A percentile compares a stretch with the other conserved stretches of the same genome.
phyloP scores from a whole-genome alignment of 35 echinoderm and acorn worm species.

The Amphiura filiformis region DNA sequence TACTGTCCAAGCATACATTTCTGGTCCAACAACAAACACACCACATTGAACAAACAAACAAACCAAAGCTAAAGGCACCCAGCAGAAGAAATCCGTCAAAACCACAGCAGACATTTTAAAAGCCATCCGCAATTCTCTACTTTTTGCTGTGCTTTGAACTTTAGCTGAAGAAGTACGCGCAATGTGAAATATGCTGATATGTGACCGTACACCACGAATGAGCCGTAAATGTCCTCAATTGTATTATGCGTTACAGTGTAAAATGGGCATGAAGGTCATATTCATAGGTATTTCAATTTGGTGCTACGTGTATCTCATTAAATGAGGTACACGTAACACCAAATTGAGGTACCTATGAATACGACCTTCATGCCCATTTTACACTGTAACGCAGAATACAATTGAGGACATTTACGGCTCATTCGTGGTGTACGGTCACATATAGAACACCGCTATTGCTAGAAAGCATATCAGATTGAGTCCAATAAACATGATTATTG shows the following conservation, averaged over 20 bases:
- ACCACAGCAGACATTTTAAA: not conserved
- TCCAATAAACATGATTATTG: not conserved
- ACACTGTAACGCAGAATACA: too few species aligned
- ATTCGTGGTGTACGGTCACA: too few species aligned
- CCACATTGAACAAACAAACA: not conserved
- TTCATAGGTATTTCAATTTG: too few species aligned
- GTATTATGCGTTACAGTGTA: too few species aligned
- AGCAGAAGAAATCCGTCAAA: not conserved
- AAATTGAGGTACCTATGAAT: too few species aligned
- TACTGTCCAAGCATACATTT: not conserved
- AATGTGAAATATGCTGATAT: not conserved
- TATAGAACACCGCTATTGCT: too few species aligned
- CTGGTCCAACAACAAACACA: not conserved
- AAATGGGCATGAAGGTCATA: too few species aligned
- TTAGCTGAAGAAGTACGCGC: not conserved
- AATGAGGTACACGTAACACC: too few species aligned
- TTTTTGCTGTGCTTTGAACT: not conserved
- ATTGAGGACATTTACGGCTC: too few species aligned
- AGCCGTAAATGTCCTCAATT: too few species aligned
- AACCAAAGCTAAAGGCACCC: not conserved
- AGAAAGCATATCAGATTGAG: not conserved
- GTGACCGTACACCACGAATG: not conserved
- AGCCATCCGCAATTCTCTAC: not conserved
- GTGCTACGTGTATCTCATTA: too few species aligned
- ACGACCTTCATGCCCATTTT: too few species aligned